A percentile compares a stretch with the other conserved stretches of the same genome.
Conservation (phyloP, 2,888 invertebrate genomes). For the Petrophora chlorosata region DNA sequence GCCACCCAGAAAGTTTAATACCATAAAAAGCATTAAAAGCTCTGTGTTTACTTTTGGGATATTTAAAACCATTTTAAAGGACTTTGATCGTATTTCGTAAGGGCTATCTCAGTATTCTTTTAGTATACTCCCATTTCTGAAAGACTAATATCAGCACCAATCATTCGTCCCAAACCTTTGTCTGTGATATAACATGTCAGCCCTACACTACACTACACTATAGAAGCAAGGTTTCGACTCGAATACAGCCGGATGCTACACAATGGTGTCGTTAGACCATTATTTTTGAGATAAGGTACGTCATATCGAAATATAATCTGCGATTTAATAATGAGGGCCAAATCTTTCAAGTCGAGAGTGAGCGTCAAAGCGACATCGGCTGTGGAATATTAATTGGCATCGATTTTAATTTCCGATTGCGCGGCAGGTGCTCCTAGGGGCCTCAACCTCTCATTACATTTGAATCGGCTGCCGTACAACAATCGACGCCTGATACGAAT, state of each 20-base stretch:
- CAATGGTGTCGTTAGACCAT: neutral
- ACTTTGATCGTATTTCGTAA: no score
- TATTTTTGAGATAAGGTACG: neutral
- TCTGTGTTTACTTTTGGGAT: no score
- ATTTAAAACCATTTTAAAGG: no score
- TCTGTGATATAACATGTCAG: no score
- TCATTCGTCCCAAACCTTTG: no score
- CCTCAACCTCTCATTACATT: conserved; percentile 47
- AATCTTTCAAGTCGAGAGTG: conserved; percentile 25
- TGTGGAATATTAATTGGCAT: conserved; percentile 52
- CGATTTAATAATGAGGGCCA: conserved; percentile 19
- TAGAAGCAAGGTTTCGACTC: conserved; percentile 50
- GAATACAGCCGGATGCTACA: conserved; percentile 33
- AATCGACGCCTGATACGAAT: conserved; percentile 50
- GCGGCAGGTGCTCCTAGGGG: conserved; percentile 48
- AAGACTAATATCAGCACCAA: no score
- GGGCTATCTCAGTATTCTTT: no score
- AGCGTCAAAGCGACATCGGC: conserved; percentile 37
- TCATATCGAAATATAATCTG: conserved; percentile 1
- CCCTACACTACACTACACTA: no score
- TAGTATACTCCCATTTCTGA: no score
- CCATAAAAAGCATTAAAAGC: no score
- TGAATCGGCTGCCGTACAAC: conserved; percentile 43
- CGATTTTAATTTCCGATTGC: conserved; percentile 55
- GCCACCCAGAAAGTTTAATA: no score